Percentiles rank a stretch among this genome's conserved stretches.
Evolutionary conservation across 1,140 invertebrate species (phyloP).

Genomic region (Schmidtea mediterranea): DNA sequence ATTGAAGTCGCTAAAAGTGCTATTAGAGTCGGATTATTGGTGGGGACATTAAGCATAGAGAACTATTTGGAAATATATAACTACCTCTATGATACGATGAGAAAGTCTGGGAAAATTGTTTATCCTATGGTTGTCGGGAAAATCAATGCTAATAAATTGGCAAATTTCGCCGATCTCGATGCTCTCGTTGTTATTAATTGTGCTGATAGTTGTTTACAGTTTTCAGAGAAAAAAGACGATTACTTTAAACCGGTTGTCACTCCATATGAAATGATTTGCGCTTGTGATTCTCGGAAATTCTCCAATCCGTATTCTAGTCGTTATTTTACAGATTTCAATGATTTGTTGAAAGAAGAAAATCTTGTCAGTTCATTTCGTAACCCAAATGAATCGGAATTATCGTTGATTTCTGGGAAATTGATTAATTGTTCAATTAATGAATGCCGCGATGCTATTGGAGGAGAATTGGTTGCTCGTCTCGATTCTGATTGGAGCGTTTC

Average conservation of each 20-base stretch:
- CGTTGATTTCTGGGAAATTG: too few species aligned
- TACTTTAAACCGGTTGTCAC: conserved; percentile 63
- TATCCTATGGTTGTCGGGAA: too few species aligned
- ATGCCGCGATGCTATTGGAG: neutral
- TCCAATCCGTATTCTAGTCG: neutral
- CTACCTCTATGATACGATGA: too few species aligned
- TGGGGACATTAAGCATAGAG: too few species aligned
- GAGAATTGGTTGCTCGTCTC: neutral
- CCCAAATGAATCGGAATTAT: neutral
- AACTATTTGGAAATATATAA: too few species aligned
- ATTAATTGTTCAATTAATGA: neutral
- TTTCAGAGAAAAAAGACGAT: conserved; percentile 13
- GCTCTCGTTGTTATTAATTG: neutral
- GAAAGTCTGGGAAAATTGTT: too few species aligned
- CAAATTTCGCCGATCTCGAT: conserved; percentile 27
- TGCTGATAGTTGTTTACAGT: conserved; percentile 12
- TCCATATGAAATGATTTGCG: conserved; percentile 65
- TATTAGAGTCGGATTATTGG: too few species aligned
- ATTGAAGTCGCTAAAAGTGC: too few species aligned
- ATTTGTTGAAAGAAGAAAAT: neutral
- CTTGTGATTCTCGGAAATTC: conserved; percentile 27
- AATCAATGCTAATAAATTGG: conserved; percentile 27
- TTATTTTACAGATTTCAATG: neutral
- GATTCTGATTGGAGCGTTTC: neutral
- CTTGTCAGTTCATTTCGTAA: neutral